Conservation (phyloP, 1,140 invertebrate species). For the Brachionus plicatilis region DNA sequence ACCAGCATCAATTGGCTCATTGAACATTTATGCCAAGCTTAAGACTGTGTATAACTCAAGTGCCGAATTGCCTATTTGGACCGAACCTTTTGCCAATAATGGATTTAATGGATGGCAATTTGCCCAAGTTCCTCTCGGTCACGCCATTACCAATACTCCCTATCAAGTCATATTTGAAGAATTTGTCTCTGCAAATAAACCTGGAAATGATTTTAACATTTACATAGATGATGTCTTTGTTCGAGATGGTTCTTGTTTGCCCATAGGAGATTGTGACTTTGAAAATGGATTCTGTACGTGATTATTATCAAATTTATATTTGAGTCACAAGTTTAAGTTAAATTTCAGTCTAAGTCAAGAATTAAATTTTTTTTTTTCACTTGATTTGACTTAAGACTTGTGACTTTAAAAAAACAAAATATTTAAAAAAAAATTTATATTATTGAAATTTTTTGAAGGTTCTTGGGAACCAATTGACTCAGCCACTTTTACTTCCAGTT, state of each 20-base stretch:
- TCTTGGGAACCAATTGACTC: constrained; percentile 18
- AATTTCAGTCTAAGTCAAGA: too few species aligned
- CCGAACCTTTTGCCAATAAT: not conserved
- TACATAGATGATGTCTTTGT: constrained; percentile 31
- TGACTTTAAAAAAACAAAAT: too few species aligned
- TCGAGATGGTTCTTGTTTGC: constrained; percentile 17
- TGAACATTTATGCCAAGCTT: constrained; percentile 29
- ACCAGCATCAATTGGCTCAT: not conserved
- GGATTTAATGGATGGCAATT: constrained; percentile 9
- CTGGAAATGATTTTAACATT: not conserved
- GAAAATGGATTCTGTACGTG: constrained; percentile 43
- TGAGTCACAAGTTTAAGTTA: too few species aligned
- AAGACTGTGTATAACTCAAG: not conserved
- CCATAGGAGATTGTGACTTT: constrained; percentile 46
- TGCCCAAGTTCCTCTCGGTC: not conserved
- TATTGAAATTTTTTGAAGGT: not conserved
- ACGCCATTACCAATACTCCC: not conserved
- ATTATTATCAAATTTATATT: too few species aligned
- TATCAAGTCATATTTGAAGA: constrained; percentile 39
- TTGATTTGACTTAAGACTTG: too few species aligned
- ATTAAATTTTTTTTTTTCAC: too few species aligned
- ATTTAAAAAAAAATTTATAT: too few species aligned
- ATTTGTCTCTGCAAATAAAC: not conserved
- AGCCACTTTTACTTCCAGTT: not conserved
- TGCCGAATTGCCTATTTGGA: not conserved